These are phyloP conservation scores for Drosophila incognita DNA, from an alignment of 2,888 invertebrate species.

Conservation along the genomic window DNA sequence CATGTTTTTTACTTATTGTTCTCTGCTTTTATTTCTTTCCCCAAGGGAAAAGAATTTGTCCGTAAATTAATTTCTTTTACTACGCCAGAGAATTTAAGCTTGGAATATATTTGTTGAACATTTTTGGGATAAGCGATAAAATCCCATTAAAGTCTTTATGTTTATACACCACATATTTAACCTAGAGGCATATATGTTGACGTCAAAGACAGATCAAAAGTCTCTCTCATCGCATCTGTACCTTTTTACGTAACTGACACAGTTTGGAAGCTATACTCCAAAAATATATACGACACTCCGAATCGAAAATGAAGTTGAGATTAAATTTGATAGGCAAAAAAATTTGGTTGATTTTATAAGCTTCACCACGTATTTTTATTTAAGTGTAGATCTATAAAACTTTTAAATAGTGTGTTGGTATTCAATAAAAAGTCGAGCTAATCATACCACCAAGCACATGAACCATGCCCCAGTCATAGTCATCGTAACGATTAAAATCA, in stretches of 20 bases:
- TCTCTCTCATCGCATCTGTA: neutral
- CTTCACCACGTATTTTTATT: neutral
- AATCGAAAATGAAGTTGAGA: neutral
- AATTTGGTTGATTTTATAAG: neutral
- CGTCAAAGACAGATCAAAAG: neutral
- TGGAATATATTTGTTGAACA: neutral
- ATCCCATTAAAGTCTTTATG: neutral
- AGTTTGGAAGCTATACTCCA: neutral
- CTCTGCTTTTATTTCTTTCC: neutral
- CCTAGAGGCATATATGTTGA: neutral
- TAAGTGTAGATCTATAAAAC: neutral
- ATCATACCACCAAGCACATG: neutral
- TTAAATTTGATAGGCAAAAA: neutral
- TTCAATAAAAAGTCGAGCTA: neutral
- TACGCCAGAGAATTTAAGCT: neutral
- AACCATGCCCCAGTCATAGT: neutral
- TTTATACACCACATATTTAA: neutral
- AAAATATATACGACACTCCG: neutral
- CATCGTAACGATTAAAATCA: neutral
- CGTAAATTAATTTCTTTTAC: neutral
- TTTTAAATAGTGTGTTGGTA: neutral
- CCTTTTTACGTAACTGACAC: neutral
- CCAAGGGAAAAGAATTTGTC: neutral
- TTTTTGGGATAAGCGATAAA: neutral
- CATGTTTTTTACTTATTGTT: conserved; percentile 10